Evolutionary conservation across 2,888 invertebrate species (phyloP), one percentile per base, ranked within the genome.

Genomic region (Tryphoninae sp.): DNA sequence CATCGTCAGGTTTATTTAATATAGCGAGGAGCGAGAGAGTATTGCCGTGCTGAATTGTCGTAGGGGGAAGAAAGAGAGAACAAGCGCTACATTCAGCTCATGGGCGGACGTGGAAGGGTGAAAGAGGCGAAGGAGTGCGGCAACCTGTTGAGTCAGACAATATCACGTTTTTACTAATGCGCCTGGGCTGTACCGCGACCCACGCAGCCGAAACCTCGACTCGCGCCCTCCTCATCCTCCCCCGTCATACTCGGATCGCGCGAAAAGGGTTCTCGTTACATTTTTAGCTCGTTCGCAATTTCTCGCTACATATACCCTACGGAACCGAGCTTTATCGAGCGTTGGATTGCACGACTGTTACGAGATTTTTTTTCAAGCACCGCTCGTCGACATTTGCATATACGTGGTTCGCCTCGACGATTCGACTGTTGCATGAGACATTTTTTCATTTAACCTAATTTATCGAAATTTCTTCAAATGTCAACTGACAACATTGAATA

Each of bases 121-220:
- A 80, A 83, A 84, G 83, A 79, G 69, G 71, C 84, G 83, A 51
- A 76, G 69, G 69, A 77, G 77, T 69, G 81, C 85, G 86, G 87
- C 90, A 91, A 91, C 91, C 91, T 91, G 91, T 91, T 91, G 91
- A 91, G 89, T 88, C 90, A 88, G 89, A 90, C 90, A 90, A 90
- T 91, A 91, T 91, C 90, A 88, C 90, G 90, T 91, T 91, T 91
- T 91, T 91, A 90, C 91, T 90, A 90, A 91, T 90, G 89, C 89
- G 80, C 82, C 84, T 73, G 69, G 64, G 72, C 74, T 65, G 69
- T 75, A 78, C 45, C 51, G 72, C 53, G 22, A 26, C n/a, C 16
- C 33, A 69, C 55, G 42, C 49, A 23, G n/a, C 73, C 40, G 45
- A 58, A 71, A 73, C 61, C 59, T 77, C 68, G 45, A 40, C 64